phyloP scores from a whole-genome alignment of 2,113 vertebrate species.

The Oncorhynchus masou region DNA sequence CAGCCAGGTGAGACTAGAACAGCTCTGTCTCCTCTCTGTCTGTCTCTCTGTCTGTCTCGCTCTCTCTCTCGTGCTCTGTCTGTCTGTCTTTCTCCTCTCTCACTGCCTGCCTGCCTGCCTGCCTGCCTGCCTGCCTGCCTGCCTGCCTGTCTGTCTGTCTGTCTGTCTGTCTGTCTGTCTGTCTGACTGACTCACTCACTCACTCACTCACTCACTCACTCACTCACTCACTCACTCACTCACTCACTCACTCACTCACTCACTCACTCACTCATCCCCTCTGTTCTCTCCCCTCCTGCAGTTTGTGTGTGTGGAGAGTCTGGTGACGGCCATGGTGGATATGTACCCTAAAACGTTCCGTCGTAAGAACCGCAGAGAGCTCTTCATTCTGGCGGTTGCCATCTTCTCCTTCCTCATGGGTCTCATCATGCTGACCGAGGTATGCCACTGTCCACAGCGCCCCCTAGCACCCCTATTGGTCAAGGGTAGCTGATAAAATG shows the following conservation, averaged over 20 bases:
- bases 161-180: too few relatives aligned
- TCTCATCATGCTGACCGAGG: slow-evolving; percentile 94
- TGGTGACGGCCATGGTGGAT: slow-evolving; percentile 92
- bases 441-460: slow-evolving; percentile 46
- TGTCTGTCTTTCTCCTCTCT: too few relatives aligned
- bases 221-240: background rate
- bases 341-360: slow-evolving; percentile 89
- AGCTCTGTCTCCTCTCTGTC: background rate
- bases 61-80: too few relatives aligned
- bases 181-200: background rate
- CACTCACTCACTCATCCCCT: background rate
- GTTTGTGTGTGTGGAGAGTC: slow-evolving; percentile 96
- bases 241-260: background rate
- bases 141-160: too few relatives aligned
- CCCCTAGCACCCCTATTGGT: too few relatives aligned
- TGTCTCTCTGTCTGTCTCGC: too few relatives aligned
- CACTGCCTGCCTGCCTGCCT: too few relatives aligned
- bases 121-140: too few relatives aligned
- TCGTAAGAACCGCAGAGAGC: slow-evolving; percentile 88
- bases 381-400: slow-evolving; percentile 84
- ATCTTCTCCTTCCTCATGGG: slow-evolving; percentile 85
- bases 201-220: background rate
- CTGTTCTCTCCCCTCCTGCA: slow-evolving; percentile 48
- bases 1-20: slow-evolving; percentile 81
- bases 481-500: too few relatives aligned